Conservation (phyloP, 2,888 invertebrate species). For the Thumatha senex region DNA sequence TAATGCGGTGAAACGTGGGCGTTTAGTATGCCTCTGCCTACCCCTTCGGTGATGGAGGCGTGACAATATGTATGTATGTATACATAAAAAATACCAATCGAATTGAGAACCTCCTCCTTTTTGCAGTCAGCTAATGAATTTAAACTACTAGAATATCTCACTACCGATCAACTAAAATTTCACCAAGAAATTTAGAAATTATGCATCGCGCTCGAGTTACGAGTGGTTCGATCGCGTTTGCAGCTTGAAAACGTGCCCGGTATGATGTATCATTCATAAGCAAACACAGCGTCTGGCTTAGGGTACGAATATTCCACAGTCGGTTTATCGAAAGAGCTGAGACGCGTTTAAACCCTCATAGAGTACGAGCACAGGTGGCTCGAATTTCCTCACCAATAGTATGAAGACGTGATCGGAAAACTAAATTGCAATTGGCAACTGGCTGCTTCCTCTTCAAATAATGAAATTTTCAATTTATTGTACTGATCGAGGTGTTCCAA, state of each 20-base stretch:
- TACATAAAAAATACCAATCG: too few relatives aligned
- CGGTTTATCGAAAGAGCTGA: conserved; percentile 78
- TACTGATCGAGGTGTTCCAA: conserved; percentile 68
- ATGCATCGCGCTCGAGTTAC: conserved; percentile 50
- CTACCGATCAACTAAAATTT: conserved; percentile 15
- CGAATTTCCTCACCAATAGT: conserved; percentile 79
- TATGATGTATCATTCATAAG: conserved; percentile 78
- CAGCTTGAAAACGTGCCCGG: conserved; percentile 43
- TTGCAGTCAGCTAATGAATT: too few relatives aligned
- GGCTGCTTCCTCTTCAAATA: conserved; percentile 80
- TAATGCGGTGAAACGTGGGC: too few relatives aligned
- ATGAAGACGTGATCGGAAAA: conserved; percentile 80
- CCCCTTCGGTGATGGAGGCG: too few relatives aligned
- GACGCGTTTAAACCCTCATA: conserved; percentile 79
- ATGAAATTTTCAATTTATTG: conserved; percentile 81
- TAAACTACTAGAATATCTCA: too few relatives aligned
- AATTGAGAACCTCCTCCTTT: too few relatives aligned
- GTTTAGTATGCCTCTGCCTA: too few relatives aligned
- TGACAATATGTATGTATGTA: too few relatives aligned
- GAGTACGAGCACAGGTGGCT: conserved; percentile 79
- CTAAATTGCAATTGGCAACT: conserved; percentile 73
- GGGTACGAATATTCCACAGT: conserved; percentile 78
- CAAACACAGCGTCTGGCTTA: conserved; percentile 66
- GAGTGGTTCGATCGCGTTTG: conserved; percentile 49
- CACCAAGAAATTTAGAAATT: conserved; percentile 46